Base-by-base conservation (phyloP, 2,888 invertebrate species). In the Dynastes grantii region DNA sequence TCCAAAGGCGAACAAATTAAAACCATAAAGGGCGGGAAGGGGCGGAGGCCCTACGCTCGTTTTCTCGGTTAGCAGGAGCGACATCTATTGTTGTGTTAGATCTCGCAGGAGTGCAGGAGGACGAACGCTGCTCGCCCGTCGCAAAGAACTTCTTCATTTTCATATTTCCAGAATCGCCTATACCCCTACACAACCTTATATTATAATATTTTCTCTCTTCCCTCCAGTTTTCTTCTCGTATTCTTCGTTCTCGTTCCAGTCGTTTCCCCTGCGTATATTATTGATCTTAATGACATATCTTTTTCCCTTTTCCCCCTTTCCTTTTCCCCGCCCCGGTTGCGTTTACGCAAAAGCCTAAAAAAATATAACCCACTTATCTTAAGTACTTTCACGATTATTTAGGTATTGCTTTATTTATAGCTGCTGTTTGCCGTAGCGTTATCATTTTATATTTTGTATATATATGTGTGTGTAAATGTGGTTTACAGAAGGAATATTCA, bases 241-340 rank as follows among this genome's bases (percentile, higher is more conserved):
- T 76, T 75, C 77, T 65, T 78, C 76, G 79, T 84, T 83, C 84
- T 83, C 85, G 84, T 84, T 84, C 84, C 84, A 81, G 80, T 84
- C 85, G 85, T 85, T 85, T 85, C 86, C 86, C 86, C 84, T 80
- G 85, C 86, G 87, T 87, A 87, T 86, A 87, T 87, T 88, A 88
- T 88, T 85, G 88, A 88, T 88, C 87, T 87, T 86, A 86, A 87
- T 87, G 87, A 88, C 87, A 88, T 87, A 86, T 87, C 87, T 87
- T 76, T n/a, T n/a, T n/a, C n/a, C n/a, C n/a, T n/a, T n/a, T n/a
- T n/a, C n/a, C n/a, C n/a, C n/a, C n/a, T n/a, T n/a, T n/a, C n/a
- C n/a, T n/a, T n/a, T n/a, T n/a, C n/a, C n/a, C n/a, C n/a, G n/a
- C n/a, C n/a, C n/a, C n/a, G n/a, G n/a, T n/a, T n/a, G n/a, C n/a